A percentile compares a stretch with the other conserved stretches of the same genome.
Evolutionary conservation across 2,797 vertebrate species (phyloP).

Genomic region (Danionella dracula): DNA sequence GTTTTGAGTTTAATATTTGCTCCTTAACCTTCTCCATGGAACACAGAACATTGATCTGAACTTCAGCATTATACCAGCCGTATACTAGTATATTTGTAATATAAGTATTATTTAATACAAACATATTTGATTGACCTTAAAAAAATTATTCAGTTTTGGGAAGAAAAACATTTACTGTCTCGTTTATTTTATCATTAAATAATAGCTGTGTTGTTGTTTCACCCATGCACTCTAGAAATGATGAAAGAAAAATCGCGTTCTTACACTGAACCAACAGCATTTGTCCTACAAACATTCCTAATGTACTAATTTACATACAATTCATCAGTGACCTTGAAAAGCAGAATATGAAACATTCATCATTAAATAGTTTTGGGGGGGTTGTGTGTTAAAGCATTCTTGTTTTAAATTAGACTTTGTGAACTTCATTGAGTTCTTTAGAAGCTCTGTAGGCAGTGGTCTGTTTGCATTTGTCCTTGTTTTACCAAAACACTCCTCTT

Average conservation of each 20-base stretch:
- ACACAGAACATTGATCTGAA: too few relatives aligned
- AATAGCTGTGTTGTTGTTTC: background rate
- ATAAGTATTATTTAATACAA: too few relatives aligned
- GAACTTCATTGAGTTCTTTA: background rate
- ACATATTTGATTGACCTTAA: too few relatives aligned
- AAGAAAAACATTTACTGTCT: too few relatives aligned
- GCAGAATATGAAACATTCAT: background rate
- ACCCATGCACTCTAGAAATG: background rate
- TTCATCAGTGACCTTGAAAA: background rate
- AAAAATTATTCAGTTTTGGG: too few relatives aligned
- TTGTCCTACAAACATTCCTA: background rate
- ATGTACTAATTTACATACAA: background rate
- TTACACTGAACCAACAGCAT: background rate
- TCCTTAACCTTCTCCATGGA: too few relatives aligned
- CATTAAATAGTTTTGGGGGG: background rate
- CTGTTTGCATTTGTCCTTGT: background rate
- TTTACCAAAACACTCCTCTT: background rate
- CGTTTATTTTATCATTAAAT: too few relatives aligned
- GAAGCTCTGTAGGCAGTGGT: background rate
- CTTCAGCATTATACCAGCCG: too few relatives aligned
- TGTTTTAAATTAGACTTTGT: background rate
- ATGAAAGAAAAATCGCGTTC: background rate
- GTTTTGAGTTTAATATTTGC: too few relatives aligned
- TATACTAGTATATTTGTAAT: too few relatives aligned
- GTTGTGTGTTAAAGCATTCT: background rate